Evolutionary conservation across 2,797 vertebrate species (phyloP).

Genomic region (Oryzias dopingdopingensis): DNA sequence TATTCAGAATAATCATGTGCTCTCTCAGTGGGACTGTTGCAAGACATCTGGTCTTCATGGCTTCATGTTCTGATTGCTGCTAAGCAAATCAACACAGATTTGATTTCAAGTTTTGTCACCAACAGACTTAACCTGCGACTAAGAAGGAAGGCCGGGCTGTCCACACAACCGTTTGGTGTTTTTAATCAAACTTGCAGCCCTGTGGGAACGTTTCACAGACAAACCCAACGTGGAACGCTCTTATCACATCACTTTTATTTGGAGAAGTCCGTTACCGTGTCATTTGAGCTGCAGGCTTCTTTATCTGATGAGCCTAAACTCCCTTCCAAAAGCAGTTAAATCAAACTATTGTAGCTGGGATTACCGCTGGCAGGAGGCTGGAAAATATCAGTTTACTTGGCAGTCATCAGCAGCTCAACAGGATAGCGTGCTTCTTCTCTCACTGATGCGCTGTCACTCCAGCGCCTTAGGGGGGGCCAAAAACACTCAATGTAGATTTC

Average conservation of each 20-base stretch:
- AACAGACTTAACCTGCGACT: background rate
- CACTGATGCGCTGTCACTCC: conserved; percentile 26
- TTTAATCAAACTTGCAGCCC: background rate
- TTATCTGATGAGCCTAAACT: conserved; percentile 9
- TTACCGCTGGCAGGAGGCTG: conserved; percentile 25
- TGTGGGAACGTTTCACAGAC: background rate
- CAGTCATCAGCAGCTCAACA: conserved; percentile 33
- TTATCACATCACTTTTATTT: conserved; percentile 7
- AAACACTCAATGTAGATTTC: conserved; percentile 33
- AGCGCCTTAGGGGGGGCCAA: conserved; percentile 31
- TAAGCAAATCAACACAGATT: too few species aligned
- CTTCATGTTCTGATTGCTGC: too few species aligned
- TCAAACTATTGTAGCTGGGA: conserved; percentile 8
- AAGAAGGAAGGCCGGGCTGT: background rate
- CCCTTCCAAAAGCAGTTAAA: conserved; percentile 9
- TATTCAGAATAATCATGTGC: too few species aligned
- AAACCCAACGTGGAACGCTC: background rate
- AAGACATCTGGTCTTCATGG: too few species aligned
- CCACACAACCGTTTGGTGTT: conserved; percentile 1
- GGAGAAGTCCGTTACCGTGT: conserved; percentile 1
- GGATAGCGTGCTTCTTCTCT: conserved; percentile 15
- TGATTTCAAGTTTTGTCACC: too few species aligned
- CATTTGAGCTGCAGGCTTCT: conserved; percentile 1
- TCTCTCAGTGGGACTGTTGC: too few species aligned
- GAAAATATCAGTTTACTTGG: conserved; percentile 30